Base-by-base conservation (phyloP, 2,888 invertebrate genomes). In the Caradrina clavipalpis region DNA sequence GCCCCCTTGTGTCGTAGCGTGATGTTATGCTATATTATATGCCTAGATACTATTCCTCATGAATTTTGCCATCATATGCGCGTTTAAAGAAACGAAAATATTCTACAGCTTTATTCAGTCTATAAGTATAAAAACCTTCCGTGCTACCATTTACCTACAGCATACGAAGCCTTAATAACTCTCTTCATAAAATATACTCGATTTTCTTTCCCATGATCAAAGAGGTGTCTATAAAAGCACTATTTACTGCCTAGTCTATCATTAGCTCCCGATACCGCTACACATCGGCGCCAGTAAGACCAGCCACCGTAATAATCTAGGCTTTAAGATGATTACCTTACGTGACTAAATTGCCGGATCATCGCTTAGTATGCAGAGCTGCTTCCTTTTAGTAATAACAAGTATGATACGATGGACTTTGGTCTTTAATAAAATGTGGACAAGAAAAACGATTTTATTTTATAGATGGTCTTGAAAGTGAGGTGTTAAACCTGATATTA, bases 201-300 rank as follows among this genome's bases (percentile, higher is more conserved):
- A 57, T 31, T 11, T 42, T 26, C 19, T 42, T 76, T 73, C 45
- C 53, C 50, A 64, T 47, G 21, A 42, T 53, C 42, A 31, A 21
- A 45, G 15, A 64, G 7, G 19, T 17, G 2, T 13, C 31, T 47
- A 45, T 7, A 59, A 54, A 54, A 21, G 53, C 21, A 22, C 21
- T 39, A 73, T 47, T 47, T 47, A 50, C 22, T 8, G n/a, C 17
- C 4, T 10, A 45, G 22, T 7, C 61, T 68, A 59, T 62, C 68
- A 80, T 80, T 64, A 73, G 7, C 6, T 39, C 39, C 64, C 21
- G 21, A 31, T 70, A 76, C 80, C 70, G 76, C 49, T 76, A 65
- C 22, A 35, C 49, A 61, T 61, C 13, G 61, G 70, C 57, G 64
- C 57, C 63, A 39, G 51, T 54, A 0, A 15, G 26, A 62, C 51